Evolutionary conservation across 1,140 invertebrate genomes (phyloP).

Genomic region (Galleria mellonella): DNA sequence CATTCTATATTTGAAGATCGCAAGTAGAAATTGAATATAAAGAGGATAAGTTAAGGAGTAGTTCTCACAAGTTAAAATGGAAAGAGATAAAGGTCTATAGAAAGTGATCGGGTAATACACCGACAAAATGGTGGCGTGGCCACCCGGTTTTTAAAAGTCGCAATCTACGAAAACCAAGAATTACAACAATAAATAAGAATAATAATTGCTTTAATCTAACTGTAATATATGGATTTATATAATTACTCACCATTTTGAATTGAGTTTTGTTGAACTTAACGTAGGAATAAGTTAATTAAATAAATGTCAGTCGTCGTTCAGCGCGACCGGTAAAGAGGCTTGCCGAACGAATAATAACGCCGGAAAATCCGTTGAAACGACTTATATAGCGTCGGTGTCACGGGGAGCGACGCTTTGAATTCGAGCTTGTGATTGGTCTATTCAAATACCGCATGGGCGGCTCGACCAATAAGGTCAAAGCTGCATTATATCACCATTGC

Average conservation of each 20-base stretch:
- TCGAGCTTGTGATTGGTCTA: conserved; percentile 39
- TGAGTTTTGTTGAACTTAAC: conserved; percentile 64
- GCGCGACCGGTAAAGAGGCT: conserved; percentile 67
- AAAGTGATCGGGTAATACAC: conserved; percentile 20
- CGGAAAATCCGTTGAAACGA: conserved; percentile 45
- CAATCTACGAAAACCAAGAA: conserved; percentile 6
- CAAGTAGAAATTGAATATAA: no score
- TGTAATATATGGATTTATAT: conserved; percentile 9
- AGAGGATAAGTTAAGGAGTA: no score
- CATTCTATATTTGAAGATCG: no score
- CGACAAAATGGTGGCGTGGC: conserved; percentile 57
- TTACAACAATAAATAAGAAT: neutral
- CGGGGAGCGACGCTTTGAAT: conserved; percentile 42
- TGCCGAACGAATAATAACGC: conserved; percentile 61
- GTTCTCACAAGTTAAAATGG: no score
- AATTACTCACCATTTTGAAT: conserved; percentile 65
- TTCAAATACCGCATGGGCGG: conserved; percentile 50
- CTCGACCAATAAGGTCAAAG: conserved; percentile 56
- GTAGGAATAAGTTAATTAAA: conserved; percentile 66
- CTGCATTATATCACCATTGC: conserved; percentile 65
- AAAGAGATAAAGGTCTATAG: neutral
- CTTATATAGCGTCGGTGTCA: conserved; percentile 43
- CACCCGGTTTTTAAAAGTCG: conserved; percentile 31
- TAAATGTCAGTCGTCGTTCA: conserved; percentile 63
- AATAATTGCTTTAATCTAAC: neutral